Percentiles rank a stretch among this genome's conserved stretches.
phyloP scores from a whole-genome alignment of 2,113 vertebrate species.

The Salvelinus fontinalis region DNA sequence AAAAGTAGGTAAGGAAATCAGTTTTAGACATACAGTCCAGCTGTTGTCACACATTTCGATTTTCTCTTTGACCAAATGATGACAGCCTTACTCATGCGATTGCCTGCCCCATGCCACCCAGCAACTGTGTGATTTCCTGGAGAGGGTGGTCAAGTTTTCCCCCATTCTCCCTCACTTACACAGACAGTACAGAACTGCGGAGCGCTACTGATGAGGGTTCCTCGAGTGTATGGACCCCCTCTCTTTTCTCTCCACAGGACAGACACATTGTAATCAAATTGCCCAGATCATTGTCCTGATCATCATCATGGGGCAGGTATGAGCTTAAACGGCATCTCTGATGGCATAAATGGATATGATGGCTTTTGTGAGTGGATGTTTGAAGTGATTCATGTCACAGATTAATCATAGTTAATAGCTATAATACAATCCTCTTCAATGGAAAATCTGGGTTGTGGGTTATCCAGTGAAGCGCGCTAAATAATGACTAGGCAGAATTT shows the following conservation, averaged over 20 bases:
- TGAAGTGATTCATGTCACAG: no score
- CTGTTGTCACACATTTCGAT: neutral
- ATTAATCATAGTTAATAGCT: no score
- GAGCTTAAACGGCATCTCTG: constrained; percentile 74
- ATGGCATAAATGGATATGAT: constrained; percentile 53
- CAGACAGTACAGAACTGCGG: constrained; percentile 57
- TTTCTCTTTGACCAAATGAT: constrained; percentile 64
- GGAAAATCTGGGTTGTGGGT: no score
- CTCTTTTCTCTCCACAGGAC: constrained; percentile 41
- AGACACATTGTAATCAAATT: neutral
- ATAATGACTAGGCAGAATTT: neutral
- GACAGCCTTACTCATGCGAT: constrained; percentile 81
- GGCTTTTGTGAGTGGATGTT: no score
- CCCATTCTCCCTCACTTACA: constrained; percentile 72
- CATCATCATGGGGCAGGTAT: constrained; percentile 41
- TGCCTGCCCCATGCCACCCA: constrained; percentile 38
- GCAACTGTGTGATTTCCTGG: constrained; percentile 76
- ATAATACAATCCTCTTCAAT: no score
- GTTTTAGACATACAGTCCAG: neutral
- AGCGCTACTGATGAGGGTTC: constrained; percentile 30
- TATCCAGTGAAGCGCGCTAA: no score
- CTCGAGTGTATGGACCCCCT: constrained; percentile 30
- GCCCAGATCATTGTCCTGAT: constrained; percentile 21
- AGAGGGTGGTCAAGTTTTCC: constrained; percentile 45
- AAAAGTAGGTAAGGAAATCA: neutral